These are phyloP conservation scores for Elgaria multicarinata DNA, from an alignment of 2,113 vertebrate species.

Conservation along the genomic window DNA sequence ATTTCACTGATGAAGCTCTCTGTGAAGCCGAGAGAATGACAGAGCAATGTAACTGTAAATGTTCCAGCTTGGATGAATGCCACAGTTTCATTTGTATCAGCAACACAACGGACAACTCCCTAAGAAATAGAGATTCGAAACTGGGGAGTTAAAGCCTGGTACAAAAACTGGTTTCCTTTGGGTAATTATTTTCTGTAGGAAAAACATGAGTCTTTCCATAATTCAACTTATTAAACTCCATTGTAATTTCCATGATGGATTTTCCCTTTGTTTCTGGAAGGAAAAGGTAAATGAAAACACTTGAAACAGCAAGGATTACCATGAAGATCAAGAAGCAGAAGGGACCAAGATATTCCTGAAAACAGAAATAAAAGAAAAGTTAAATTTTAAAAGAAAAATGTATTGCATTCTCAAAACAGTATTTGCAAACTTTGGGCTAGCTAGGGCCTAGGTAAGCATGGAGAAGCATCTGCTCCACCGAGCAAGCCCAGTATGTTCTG, in stretches of 20 bases:
- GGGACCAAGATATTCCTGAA: constrained; percentile 78
- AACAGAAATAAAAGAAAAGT: constrained; percentile 27
- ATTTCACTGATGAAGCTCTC: background rate
- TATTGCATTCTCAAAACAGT: background rate
- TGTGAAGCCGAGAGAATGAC: background rate
- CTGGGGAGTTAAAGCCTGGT: constrained; percentile 57
- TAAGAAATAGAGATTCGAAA: background rate
- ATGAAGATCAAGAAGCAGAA: constrained; percentile 88
- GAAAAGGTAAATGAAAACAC: constrained; percentile 75
- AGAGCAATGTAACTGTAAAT: background rate
- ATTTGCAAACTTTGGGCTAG: background rate
- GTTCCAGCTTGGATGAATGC: background rate
- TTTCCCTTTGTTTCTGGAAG: constrained; percentile 84
- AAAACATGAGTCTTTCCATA: constrained; percentile 62
- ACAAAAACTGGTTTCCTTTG: constrained; percentile 48
- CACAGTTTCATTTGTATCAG: background rate
- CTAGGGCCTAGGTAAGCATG: background rate
- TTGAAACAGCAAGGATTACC: constrained; percentile 70
- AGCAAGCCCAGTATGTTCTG: background rate
- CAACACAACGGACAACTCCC: no score
- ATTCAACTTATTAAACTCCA: constrained; percentile 83
- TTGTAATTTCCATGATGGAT: constrained; percentile 82
- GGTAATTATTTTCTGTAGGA: constrained; percentile 43
- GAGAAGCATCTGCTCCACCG: background rate
- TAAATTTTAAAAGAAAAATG: background rate